Evolutionary conservation across 2,797 vertebrate species (phyloP), one percentile per base, ranked within the genome.

Genomic region (Cirrhinus molitorella): DNA sequence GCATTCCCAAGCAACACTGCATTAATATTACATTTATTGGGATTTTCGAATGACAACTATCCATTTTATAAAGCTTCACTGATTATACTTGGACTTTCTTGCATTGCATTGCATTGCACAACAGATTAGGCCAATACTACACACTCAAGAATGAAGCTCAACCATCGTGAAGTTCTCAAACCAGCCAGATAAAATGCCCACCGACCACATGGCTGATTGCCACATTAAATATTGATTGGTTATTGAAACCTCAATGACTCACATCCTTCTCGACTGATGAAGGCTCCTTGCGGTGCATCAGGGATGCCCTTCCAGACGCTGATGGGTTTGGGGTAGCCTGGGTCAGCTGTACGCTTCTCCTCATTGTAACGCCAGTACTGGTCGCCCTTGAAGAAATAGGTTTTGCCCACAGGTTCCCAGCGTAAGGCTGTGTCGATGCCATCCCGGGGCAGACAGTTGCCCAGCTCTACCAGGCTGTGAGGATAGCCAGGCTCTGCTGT

Each of bases 331-430:
- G 98, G 98, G 92, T 99, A 99, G 7, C 97, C 98, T 0, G 97
- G 96, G 89, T 99, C 98, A 0, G 96, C 96, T 0, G 96, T 94
- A 71, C 92, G 92, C 88, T 97, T 97, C 89, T 99, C 98, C 91
- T 99, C 98, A 0, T 98, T 99, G 93, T 97, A 99, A 80, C 98
- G 95, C 98, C 98, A 99, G 91, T 99, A 99, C 91, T 96, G 96
- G 91, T 99, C 96, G 0, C 97, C 98, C 90, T 98, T 98, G 94
- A 99, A 99, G 94, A 99, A 99, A 92, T 99, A 99, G 0, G 98
- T 99, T 89, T 99, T 99, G 37, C 97, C 97, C 0, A 98, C 95
- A 0, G 97, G 96, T 88, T 99, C 98, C 98, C 98, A 99, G 47
- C 98, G 97, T 87, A 99, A 93, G 1, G 97, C 98, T 0, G 96